A percentile compares a stretch with the other conserved stretches of the same genome.
Conservation (phyloP, 2,888 invertebrate species). For the Gisinianus flammeolus region DNA sequence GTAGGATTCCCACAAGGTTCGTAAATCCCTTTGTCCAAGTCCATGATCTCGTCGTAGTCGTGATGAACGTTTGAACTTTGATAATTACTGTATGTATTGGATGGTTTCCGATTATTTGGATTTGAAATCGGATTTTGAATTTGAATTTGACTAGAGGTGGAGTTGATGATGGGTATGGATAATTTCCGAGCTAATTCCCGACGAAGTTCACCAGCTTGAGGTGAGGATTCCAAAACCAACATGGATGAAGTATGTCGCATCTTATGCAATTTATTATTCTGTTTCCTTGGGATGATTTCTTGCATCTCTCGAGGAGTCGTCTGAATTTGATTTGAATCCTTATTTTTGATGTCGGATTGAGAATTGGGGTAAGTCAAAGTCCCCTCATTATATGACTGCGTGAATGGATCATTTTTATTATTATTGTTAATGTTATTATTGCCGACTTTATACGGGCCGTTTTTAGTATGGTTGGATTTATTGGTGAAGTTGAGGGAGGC, state of each 20-base stretch:
- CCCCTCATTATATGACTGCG: not conserved
- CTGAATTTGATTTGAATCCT: not conserved
- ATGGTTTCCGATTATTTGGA: not conserved
- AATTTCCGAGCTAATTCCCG: constrained; percentile 51
- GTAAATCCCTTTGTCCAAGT: constrained; percentile 12
- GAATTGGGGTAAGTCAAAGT: not conserved
- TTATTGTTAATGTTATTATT: not conserved
- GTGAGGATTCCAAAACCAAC: constrained; percentile 46
- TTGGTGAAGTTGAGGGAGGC: constrained; percentile 42
- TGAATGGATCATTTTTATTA: not conserved
- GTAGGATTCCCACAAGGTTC: not conserved
- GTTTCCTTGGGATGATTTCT: not conserved
- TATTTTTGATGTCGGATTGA: not conserved
- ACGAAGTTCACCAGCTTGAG: constrained; percentile 49
- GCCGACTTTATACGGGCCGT: too few relatives aligned
- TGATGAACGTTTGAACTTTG: not conserved
- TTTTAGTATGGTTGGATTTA: not conserved
- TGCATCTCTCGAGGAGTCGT: not conserved
- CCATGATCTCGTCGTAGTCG: constrained; percentile 23
- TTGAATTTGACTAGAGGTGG: not conserved
- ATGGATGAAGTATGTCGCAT: constrained; percentile 50
- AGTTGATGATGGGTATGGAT: constrained; percentile 23
- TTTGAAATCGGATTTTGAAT: not conserved
- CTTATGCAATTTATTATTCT: not conserved
- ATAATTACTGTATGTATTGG: not conserved